These are phyloP conservation scores for Pseudopleuronectes americanus DNA, from an alignment of 2,797 vertebrate genomes.

Conservation along the genomic window DNA sequence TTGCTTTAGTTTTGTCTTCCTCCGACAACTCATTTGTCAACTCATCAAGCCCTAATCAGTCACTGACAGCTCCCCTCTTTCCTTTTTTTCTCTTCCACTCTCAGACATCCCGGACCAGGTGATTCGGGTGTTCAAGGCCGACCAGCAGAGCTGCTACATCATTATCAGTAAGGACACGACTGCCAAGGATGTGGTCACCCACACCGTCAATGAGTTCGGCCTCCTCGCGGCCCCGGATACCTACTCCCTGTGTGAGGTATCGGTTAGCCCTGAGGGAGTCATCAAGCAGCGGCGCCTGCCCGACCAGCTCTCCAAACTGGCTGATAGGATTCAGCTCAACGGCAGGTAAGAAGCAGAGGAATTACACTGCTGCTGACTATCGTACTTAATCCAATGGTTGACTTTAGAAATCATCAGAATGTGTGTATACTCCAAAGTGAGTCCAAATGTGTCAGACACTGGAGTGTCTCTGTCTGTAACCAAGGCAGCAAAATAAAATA, in stretches of 20 bases:
- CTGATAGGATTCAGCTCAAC: constrained; percentile 96
- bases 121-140: constrained; percentile 95
- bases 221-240: constrained; percentile 87
- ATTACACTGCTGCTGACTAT: no score
- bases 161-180: constrained; percentile 98
- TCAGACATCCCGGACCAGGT: constrained; percentile 97
- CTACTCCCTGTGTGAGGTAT: constrained; percentile 96
- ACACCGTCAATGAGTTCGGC: constrained; percentile 92
- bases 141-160: constrained; percentile 98
- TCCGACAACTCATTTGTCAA: not conserved
- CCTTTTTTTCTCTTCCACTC: not conserved
- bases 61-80: not conserved
- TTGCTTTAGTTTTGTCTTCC: not conserved
- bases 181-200: constrained; percentile 94
- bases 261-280: constrained; percentile 93
- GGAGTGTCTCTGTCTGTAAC: not conserved
- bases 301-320: constrained; percentile 95
- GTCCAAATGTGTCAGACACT: not conserved
- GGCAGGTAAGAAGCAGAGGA: constrained; percentile 84
- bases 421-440: not conserved
- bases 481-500: not conserved
- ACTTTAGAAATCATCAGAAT: not conserved
- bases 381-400: not conserved
- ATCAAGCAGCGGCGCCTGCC: constrained; percentile 95
- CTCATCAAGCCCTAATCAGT: not conserved